A percentile compares a stretch with the other conserved stretches of the same genome.
Conservation (phyloP, 2,888 invertebrate genomes). For the Rotaria macrura region DNA sequence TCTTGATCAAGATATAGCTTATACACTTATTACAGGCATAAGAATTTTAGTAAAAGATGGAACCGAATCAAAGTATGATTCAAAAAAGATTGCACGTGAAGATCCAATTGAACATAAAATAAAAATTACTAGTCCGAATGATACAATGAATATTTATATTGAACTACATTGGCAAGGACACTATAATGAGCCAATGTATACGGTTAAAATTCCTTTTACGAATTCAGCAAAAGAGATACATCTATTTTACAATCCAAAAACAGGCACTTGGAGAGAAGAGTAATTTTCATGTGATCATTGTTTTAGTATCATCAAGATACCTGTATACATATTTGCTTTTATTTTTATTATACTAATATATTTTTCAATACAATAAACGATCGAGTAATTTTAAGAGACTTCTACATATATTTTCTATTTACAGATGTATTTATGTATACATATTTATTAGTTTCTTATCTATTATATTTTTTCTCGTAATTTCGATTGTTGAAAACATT, state of each 20-base stretch:
- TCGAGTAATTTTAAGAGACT: too few relatives aligned
- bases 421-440: too few relatives aligned
- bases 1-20: neutral
- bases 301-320: neutral
- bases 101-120: neutral
- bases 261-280: neutral
- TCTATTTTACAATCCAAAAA: neutral
- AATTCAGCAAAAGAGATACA: neutral
- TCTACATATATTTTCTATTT: too few relatives aligned
- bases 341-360: neutral
- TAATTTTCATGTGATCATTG: neutral
- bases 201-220: neutral
- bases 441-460: too few relatives aligned
- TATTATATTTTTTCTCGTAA: too few relatives aligned
- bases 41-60: neutral
- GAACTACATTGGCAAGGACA: constrained; percentile 9
- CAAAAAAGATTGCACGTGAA: neutral
- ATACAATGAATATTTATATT: neutral
- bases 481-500: too few relatives aligned
- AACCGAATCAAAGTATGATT: neutral
- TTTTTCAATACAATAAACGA: too few relatives aligned
- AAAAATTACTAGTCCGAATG: neutral
- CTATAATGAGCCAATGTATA: neutral
- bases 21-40: neutral
- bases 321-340: neutral